These are phyloP conservation scores for Hystrix cristata DNA, from an alignment of 2,113 vertebrate species.

Conservation along the genomic window DNA sequence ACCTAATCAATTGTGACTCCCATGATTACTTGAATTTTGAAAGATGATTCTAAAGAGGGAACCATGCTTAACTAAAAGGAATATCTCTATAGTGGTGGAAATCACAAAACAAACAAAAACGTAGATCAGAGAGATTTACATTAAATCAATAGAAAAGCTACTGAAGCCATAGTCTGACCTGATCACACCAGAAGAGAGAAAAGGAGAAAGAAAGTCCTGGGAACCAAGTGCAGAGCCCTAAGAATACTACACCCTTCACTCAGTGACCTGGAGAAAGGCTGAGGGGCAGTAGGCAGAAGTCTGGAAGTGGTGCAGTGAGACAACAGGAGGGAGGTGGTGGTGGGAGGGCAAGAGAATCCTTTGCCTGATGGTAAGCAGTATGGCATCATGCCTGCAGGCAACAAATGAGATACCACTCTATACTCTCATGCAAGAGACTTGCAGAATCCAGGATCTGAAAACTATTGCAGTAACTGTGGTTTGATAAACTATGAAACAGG, in stretches of 20 bases:
- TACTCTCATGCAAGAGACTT: not conserved
- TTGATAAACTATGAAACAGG: not conserved
- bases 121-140: not conserved
- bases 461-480: not conserved
- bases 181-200: not conserved
- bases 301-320: too few species aligned
- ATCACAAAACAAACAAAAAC: conserved; percentile 13
- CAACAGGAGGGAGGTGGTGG: not conserved
- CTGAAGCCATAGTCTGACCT: not conserved
- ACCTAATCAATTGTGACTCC: not conserved
- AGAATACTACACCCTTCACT: not conserved
- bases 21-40: conserved; percentile 15
- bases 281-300: not conserved
- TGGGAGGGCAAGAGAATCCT: not conserved
- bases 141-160: not conserved
- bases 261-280: not conserved
- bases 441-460: not conserved
- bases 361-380: not conserved
- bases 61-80: conserved; percentile 10
- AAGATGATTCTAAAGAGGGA: conserved; percentile 19
- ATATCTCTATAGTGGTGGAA: not conserved
- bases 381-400: not conserved
- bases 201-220: not conserved
- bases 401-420: not conserved
- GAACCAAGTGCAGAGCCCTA: not conserved